phyloP scores from a whole-genome alignment of 2,797 vertebrate genomes.

The Holocentrus rufus region DNA sequence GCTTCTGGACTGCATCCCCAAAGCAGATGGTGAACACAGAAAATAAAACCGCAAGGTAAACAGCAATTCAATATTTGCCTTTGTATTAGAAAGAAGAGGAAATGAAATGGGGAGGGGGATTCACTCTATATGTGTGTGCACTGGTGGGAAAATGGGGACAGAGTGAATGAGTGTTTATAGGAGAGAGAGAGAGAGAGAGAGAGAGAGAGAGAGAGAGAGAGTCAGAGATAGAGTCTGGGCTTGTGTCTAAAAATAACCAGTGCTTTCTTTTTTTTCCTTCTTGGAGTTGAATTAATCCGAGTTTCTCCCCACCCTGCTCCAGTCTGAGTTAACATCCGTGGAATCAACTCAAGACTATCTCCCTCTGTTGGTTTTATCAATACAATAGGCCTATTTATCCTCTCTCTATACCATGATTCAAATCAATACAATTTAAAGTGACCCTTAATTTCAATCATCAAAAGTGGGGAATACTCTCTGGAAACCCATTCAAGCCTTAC shows the following conservation, averaged over 20 bases:
- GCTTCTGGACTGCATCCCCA: background rate
- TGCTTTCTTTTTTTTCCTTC: conserved; percentile 16
- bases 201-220: background rate
- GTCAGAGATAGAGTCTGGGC: conserved; percentile 18
- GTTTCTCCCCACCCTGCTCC: conserved; percentile 47
- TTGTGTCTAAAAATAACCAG: conserved; percentile 64
- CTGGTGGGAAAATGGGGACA: conserved; percentile 1
- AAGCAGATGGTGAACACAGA: conserved; percentile 17
- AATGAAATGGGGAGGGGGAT: background rate
- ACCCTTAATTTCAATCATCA: background rate
- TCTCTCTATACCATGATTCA: background rate
- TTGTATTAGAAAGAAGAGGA: conserved; percentile 4
- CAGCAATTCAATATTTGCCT: background rate
- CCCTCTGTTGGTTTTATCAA: conserved; percentile 30
- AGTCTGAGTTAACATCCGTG: conserved; percentile 19
- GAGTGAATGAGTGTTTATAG: conserved; percentile 7
- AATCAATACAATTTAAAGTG: too few relatives aligned
- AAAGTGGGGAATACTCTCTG: background rate
- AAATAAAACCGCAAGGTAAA: conserved; percentile 31
- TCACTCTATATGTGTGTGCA: background rate
- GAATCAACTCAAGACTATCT: conserved; percentile 13
- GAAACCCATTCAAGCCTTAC: too few relatives aligned
- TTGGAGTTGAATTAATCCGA: conserved; percentile 45
- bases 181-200: background rate
- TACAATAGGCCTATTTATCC: conserved; percentile 27